Evolutionary conservation across 2,797 vertebrate genomes (phyloP).

Genomic region (Cyprinodon diabolis): DNA sequence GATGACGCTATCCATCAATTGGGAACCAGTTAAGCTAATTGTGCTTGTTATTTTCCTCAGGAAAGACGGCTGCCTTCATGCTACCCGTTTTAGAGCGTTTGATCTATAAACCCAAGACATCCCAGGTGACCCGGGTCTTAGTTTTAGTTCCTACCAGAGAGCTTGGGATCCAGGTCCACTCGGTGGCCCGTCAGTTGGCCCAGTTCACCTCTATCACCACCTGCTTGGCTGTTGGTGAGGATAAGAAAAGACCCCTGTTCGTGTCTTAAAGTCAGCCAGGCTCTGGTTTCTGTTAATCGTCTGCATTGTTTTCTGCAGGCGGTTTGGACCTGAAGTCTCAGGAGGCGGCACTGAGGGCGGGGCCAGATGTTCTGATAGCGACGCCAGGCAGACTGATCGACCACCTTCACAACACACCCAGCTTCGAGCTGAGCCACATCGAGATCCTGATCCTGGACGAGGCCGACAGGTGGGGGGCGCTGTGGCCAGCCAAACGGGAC

Average conservation of each 20-base stretch:
- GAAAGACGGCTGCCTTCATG: slow-evolving; percentile 96
- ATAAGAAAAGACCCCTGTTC: neutral
- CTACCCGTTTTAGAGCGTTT: slow-evolving; percentile 93
- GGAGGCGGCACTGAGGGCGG: slow-evolving; percentile 89
- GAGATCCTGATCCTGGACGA: slow-evolving; percentile 97
- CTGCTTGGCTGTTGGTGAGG: slow-evolving; percentile 92
- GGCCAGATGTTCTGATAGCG: slow-evolving; percentile 93
- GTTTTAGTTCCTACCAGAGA: slow-evolving; percentile 95
- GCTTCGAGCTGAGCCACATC: slow-evolving; percentile 90
- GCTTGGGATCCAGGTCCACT: slow-evolving; percentile 96
- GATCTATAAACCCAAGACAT: slow-evolving; percentile 92
- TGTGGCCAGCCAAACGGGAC: neutral
- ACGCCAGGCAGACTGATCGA: slow-evolving; percentile 95
- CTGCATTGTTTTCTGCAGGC: slow-evolving; percentile 73
- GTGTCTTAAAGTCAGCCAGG: neutral
- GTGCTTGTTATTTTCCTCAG: slow-evolving; percentile 58
- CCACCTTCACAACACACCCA: slow-evolving; percentile 97
- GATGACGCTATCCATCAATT: too few relatives aligned
- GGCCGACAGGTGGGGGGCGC: slow-evolving; percentile 86
- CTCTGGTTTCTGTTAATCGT: neutral
- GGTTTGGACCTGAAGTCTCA: slow-evolving; percentile 95
- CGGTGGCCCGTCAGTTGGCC: slow-evolving; percentile 89
- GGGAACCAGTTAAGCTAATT: neutral
- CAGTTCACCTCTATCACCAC: slow-evolving; percentile 92
- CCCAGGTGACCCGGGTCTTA: slow-evolving; percentile 90